Percentiles rank a stretch among this genome's conserved stretches.
These are phyloP conservation scores for Intellagama lesueurii DNA, from an alignment of 2,797 vertebrate genomes.

Conservation along the genomic window DNA sequence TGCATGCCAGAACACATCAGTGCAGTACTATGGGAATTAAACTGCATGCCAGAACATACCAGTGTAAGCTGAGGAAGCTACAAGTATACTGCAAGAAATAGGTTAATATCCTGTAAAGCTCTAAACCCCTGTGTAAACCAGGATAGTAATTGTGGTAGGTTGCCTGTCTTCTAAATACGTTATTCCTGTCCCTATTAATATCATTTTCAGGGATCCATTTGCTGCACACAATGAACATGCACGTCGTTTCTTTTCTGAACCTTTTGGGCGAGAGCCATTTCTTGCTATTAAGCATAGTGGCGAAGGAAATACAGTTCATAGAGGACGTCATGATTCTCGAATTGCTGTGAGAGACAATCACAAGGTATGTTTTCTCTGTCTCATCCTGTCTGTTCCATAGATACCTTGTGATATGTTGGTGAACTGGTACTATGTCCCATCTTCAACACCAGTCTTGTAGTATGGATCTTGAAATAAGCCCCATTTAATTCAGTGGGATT, in stretches of 20 bases:
- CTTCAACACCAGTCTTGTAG: too few species aligned
- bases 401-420: background rate
- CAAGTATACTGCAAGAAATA: background rate
- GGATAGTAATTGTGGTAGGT: background rate
- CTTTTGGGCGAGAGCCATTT: slow-evolving; percentile 80
- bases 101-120: background rate
- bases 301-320: slow-evolving; percentile 51
- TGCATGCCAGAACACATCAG: background rate
- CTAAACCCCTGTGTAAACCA: background rate
- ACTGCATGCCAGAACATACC: background rate
- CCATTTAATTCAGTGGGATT: too few species aligned
- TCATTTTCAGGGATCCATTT: slow-evolving; percentile 85
- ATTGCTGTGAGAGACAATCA: slow-evolving; percentile 69
- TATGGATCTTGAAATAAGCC: background rate
- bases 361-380: slow-evolving; percentile 81
- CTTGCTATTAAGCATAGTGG: slow-evolving; percentile 80
- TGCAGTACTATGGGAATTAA: background rate
- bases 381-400: background rate
- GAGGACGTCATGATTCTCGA: slow-evolving; percentile 62
- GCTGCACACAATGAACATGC: slow-evolving; percentile 86
- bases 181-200: background rate
- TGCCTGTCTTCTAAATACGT: fast-evolving
- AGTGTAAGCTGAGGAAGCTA: background rate
- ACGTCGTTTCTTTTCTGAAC: slow-evolving; percentile 89
- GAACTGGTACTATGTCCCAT: background rate